A percentile compares a stretch with the other conserved stretches of the same genome.
These are phyloP conservation scores for Thunnus maccoyii DNA, from an alignment of 2,113 vertebrate species.

Conservation along the genomic window DNA sequence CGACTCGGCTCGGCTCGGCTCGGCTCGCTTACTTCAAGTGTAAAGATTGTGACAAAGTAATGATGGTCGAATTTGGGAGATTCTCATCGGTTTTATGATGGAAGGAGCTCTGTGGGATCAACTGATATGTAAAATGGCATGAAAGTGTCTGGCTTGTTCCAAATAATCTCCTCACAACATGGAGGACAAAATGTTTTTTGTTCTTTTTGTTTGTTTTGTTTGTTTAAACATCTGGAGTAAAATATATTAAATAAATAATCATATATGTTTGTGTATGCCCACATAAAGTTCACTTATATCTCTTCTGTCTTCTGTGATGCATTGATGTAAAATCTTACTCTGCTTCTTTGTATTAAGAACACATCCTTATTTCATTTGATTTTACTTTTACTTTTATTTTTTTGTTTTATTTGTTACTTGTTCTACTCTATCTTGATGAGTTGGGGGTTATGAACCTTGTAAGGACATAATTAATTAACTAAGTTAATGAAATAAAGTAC, in stretches of 20 bases:
- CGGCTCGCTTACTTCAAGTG: conserved; percentile 22
- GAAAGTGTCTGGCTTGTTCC: background rate
- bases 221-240: background rate
- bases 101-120: background rate
- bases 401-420: too few species aligned
- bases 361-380: background rate
- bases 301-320: background rate
- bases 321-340: background rate
- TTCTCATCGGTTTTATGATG: background rate
- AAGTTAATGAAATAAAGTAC: too few species aligned
- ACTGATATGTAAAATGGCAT: background rate
- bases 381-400: background rate
- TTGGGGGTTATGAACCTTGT: background rate
- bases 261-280: background rate
- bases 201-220: too few species aligned
- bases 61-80: conserved; percentile 33
- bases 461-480: too few species aligned
- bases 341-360: background rate
- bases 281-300: background rate
- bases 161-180: background rate
- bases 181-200: background rate
- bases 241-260: background rate
- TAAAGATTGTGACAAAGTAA: conserved; percentile 8
- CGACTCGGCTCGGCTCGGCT: background rate
- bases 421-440: background rate